Conservation (phyloP, 2,888 invertebrate species). For the Plagodis pulveraria region DNA sequence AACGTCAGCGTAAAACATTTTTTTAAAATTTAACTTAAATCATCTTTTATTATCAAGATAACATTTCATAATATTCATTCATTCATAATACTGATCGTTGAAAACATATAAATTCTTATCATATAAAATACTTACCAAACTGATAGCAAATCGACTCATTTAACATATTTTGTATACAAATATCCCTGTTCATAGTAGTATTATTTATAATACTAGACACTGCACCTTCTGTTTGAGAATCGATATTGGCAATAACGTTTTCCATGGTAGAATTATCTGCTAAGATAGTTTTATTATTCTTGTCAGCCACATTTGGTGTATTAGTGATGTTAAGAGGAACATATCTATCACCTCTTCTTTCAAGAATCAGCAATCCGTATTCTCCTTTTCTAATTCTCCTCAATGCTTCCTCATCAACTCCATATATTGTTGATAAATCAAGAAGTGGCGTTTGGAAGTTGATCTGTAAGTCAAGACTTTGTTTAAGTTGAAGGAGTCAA, state of each 20-base stretch:
- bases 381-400: conserved; percentile 53
- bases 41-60: no score
- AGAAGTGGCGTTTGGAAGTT: conserved; percentile 68
- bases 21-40: no score
- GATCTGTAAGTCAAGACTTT: conserved; percentile 48
- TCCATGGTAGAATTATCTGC: conserved; percentile 19
- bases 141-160: conserved; percentile 60
- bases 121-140: conserved; percentile 56
- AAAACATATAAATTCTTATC: not conserved
- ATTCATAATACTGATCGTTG: no score
- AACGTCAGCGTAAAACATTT: no score
- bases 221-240: conserved; percentile 16
- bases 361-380: conserved; percentile 59
- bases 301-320: not conserved
- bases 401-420: conserved; percentile 57
- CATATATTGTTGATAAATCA: conserved; percentile 69
- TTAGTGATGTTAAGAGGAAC: conserved; percentile 49
- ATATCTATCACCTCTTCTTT: conserved; percentile 50
- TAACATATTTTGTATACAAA: conserved; percentile 54
- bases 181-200: conserved; percentile 34
- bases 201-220: conserved; percentile 21
- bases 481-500: no score
- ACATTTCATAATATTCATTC: no score
- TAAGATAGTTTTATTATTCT: conserved; percentile 6
- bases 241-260: conserved; percentile 20